Percentiles rank a stretch among this genome's conserved stretches.
Evolutionary conservation across 2,888 invertebrate species (phyloP).

Genomic region (Parnassius smintheus): DNA sequence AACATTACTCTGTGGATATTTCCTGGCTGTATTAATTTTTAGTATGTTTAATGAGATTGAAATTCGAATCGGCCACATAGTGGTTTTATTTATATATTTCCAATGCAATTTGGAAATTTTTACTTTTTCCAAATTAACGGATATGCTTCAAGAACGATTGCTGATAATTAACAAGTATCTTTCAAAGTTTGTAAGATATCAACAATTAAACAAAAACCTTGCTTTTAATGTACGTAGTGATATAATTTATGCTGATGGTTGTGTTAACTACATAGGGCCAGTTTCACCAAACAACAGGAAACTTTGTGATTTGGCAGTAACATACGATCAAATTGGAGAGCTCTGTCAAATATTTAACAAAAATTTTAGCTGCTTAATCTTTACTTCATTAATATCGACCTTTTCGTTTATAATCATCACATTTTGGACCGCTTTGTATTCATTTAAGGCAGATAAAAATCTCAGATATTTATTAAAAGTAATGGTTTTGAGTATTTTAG

Average conservation of each 20-base stretch:
- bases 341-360: conserved; percentile 47
- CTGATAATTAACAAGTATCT: conserved; percentile 14
- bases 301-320: conserved; percentile 7
- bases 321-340: conserved; percentile 42
- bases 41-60: conserved; percentile 7
- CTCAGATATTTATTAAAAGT: conserved; percentile 43
- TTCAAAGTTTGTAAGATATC: not conserved
- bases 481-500: conserved; percentile 45
- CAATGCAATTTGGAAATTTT: conserved; percentile 12
- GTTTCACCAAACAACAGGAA: conserved; percentile 13
- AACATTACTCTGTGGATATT: not conserved
- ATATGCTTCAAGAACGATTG: conserved; percentile 7
- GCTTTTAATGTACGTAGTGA: too few relatives aligned
- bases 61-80: conserved; percentile 1
- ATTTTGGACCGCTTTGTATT: conserved; percentile 53
- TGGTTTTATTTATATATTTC: conserved; percentile 3
- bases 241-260: not conserved
- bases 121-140: conserved; percentile 13
- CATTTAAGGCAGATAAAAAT: conserved; percentile 38
- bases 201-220: not conserved
- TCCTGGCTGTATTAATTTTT: not conserved
- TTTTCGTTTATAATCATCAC: conserved; percentile 51
- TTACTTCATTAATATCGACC: conserved; percentile 54
- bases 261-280: not conserved
- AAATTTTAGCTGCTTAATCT: conserved; percentile 57